Evolutionary conservation across 1,140 invertebrate species (phyloP).

Genomic region (Piezodorus guildinii): DNA sequence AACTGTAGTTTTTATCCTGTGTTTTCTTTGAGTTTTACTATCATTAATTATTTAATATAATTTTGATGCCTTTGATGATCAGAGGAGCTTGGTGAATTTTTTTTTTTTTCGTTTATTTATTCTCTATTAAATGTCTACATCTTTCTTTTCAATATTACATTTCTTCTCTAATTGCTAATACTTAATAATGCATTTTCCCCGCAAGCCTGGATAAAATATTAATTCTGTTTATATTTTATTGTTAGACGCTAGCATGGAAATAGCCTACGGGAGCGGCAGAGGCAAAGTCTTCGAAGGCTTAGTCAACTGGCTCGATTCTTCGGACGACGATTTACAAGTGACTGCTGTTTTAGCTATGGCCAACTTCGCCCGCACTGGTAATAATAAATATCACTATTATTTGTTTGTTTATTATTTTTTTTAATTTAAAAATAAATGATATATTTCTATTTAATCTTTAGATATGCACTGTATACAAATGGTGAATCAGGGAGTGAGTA

Average conservation of each 20-base stretch:
- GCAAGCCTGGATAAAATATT: no score
- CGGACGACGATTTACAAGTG: conserved; percentile 60
- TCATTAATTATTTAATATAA: no score
- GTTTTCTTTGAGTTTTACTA: no score
- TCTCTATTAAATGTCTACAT: no score
- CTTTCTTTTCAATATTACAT: no score
- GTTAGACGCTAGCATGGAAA: conserved; percentile 75
- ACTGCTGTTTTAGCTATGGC: conserved; percentile 74
- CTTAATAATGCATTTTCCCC: no score
- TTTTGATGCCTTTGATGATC: no score
- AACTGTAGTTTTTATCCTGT: no score
- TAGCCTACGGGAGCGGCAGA: conserved; percentile 56
- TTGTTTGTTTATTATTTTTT: neutral
- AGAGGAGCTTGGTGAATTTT: no score
- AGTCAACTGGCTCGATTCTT: conserved; percentile 61
- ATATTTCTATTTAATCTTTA: conserved; percentile 27
- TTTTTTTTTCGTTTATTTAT: no score
- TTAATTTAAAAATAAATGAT: neutral
- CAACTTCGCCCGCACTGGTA: conserved; percentile 72
- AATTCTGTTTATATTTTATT: conserved; percentile 18
- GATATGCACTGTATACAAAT: conserved; percentile 73
- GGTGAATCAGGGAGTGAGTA: conserved; percentile 63
- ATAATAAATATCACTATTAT: neutral
- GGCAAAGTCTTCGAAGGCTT: conserved; percentile 59
- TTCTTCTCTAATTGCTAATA: no score